A percentile compares a stretch with the other conserved stretches of the same genome.
Evolutionary conservation across 2,888 invertebrate genomes (phyloP).

Genomic region (Thumatha senex): DNA sequence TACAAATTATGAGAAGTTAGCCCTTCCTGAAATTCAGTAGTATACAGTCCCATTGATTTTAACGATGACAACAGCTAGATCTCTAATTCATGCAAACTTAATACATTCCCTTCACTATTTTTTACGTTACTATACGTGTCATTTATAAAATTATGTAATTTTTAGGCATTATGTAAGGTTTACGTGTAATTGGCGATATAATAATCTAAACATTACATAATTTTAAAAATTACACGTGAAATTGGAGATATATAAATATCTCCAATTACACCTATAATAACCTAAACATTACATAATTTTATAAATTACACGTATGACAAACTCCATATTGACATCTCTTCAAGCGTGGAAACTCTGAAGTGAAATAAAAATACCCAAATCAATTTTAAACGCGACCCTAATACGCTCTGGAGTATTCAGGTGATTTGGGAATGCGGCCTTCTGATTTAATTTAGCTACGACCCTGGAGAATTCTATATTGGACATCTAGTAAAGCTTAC

Average conservation of each 20-base stretch:
- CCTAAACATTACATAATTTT: not conserved
- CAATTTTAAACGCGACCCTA: conserved; percentile 69
- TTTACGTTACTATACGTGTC: no score
- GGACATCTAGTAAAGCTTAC: not conserved
- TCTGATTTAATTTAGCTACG: conserved; percentile 76
- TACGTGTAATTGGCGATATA: not conserved
- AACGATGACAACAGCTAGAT: no score
- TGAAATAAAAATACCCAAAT: conserved; percentile 71
- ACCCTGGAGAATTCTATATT: conserved; percentile 63
- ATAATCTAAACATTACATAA: not conserved
- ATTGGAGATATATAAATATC: no score
- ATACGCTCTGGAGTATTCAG: conserved; percentile 71
- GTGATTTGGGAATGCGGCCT: conserved; percentile 77
- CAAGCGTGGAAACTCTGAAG: conserved; percentile 53
- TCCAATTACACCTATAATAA: not conserved
- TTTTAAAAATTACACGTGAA: conserved; percentile 11
- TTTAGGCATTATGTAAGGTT: no score
- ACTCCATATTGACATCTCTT: conserved; percentile 25
- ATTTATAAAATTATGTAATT: no score
- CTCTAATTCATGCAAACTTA: no score
- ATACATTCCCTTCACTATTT: no score
- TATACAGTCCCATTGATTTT: no score
- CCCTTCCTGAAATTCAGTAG: no score
- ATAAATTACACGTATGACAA: conserved; percentile 17
- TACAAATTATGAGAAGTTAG: no score